Percentiles rank a stretch among this genome's conserved stretches.
Evolutionary conservation across 2,888 invertebrate genomes (phyloP).

Genomic region (Cynaeus angustus): DNA sequence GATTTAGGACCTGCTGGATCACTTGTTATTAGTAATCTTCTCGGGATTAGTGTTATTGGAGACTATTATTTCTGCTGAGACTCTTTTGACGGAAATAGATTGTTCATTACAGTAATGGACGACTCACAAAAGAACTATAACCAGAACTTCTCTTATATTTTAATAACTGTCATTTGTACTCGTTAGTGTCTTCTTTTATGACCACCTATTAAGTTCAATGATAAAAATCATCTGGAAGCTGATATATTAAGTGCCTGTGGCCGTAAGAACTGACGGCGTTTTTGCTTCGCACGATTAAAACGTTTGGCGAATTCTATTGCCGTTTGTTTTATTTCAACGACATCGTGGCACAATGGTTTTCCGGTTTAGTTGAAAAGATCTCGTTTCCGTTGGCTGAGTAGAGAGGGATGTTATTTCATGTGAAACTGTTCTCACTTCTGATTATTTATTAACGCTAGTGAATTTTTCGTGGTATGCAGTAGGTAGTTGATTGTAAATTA

Average conservation of each 20-base stretch:
- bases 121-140: slow-evolving; percentile 42
- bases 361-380: slow-evolving; percentile 2
- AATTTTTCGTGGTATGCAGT: too few species aligned
- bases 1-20: slow-evolving; percentile 59
- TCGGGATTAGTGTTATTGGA: slow-evolving; percentile 59
- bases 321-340: slow-evolving; percentile 3
- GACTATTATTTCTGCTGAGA: slow-evolving; percentile 58
- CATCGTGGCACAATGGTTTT: neutral
- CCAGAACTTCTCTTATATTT: slow-evolving; percentile 39
- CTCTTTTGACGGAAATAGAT: slow-evolving; percentile 57
- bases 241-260: slow-evolving; percentile 19
- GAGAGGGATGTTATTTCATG: neutral
- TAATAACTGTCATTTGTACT: slow-evolving; percentile 43
- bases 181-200: slow-evolving; percentile 38
- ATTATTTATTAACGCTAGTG: neutral
- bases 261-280: neutral
- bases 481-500: too few species aligned
- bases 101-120: slow-evolving; percentile 60
- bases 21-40: slow-evolving; percentile 61
- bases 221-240: slow-evolving; percentile 26
- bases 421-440: neutral
- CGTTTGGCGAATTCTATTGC: slow-evolving; percentile 7
- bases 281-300: slow-evolving; percentile 14
- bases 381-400: neutral
- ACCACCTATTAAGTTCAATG: slow-evolving; percentile 25